Conservation (phyloP, 2,797 vertebrate species). For the Melanotaenia maccullochi region DNA sequence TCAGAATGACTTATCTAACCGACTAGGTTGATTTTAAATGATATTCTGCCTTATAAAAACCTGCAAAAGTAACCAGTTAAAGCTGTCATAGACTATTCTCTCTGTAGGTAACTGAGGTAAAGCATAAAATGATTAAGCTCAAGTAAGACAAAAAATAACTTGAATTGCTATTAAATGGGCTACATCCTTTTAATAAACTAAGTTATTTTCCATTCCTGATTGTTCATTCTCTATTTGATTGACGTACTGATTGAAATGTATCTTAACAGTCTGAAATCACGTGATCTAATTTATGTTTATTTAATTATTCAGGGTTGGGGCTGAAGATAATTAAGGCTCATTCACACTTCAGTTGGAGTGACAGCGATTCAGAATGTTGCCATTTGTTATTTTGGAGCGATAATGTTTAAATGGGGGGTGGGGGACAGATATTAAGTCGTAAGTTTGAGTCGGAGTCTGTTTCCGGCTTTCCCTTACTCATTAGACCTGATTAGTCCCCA, state of each 20-base stretch:
- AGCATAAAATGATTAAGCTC: too few relatives aligned
- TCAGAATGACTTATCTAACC: background rate
- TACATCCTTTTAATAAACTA: background rate
- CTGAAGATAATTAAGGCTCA: background rate
- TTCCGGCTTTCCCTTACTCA: too few relatives aligned
- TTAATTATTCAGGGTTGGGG: background rate
- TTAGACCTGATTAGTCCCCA: background rate
- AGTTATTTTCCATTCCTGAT: background rate
- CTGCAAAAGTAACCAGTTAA: background rate
- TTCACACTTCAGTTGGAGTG: background rate
- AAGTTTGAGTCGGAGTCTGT: background rate
- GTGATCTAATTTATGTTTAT: conserved; percentile 4
- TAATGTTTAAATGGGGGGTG: background rate
- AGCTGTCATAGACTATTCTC: background rate
- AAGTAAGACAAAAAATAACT: too few relatives aligned
- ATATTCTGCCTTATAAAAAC: background rate
- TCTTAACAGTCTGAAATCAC: background rate
- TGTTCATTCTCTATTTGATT: background rate
- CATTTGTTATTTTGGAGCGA: background rate
- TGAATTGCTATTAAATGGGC: background rate
- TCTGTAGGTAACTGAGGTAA: background rate
- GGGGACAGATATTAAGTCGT: background rate
- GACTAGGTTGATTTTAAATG: background rate
- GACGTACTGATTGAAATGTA: background rate
- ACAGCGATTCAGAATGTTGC: background rate